phyloP scores from a whole-genome alignment of 2,888 invertebrate species.

The Julus scandinavius region DNA sequence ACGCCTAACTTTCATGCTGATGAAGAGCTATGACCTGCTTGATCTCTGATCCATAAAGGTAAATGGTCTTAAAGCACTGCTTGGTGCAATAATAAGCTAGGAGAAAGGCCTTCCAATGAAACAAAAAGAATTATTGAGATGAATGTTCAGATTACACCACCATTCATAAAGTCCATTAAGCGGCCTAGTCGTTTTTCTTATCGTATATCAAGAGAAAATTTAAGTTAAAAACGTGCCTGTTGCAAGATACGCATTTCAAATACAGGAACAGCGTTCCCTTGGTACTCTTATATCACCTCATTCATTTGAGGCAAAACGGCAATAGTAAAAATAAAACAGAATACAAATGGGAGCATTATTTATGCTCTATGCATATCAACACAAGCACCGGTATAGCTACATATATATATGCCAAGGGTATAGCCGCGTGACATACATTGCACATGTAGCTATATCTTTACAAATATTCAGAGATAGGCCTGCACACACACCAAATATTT shows the following conservation, averaged over 20 bases:
- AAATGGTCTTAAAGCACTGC: conserved; percentile 33
- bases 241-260: conserved; percentile 12
- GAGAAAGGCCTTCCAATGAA: conserved; percentile 12
- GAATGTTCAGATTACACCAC: conserved; percentile 25
- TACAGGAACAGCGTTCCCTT: background rate
- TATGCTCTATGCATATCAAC: background rate
- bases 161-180: conserved; percentile 33
- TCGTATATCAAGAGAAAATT: conserved; percentile 6
- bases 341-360: conserved; percentile 19
- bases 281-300: conserved; percentile 27
- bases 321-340: conserved; percentile 33
- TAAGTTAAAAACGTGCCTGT: conserved; percentile 33
- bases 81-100: conserved; percentile 7
- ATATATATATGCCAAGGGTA: background rate
- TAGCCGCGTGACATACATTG: conserved; percentile 2
- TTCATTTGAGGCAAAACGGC: conserved; percentile 20
- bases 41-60: conserved; percentile 33
- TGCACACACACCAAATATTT: background rate
- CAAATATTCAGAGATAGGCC: background rate
- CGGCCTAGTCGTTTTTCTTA: background rate
- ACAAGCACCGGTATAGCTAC: background rate
- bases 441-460: background rate
- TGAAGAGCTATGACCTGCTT: conserved; percentile 33
- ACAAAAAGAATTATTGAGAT: conserved; percentile 20
- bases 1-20: conserved; percentile 11